Conservation (phyloP, 2,797 vertebrate species). For the Eulemur albifrons region DNA sequence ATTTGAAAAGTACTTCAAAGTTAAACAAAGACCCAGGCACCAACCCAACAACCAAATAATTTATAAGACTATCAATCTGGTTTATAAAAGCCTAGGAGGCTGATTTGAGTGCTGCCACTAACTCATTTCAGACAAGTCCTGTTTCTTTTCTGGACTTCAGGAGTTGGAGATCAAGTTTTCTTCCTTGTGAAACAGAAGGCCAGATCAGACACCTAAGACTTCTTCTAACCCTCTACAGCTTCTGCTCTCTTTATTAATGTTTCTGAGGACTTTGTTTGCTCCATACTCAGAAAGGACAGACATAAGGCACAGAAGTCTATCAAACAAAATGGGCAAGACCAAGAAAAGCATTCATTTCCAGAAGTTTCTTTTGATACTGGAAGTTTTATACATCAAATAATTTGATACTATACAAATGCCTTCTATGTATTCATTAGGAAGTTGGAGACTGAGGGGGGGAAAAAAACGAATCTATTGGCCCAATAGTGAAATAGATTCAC, state of each 20-base stretch:
- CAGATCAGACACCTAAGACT: neutral
- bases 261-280: neutral
- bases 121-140: neutral
- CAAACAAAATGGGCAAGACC: neutral
- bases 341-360: neutral
- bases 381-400: neutral
- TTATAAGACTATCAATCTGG: neutral
- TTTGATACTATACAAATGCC: neutral
- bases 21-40: neutral
- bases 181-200: neutral
- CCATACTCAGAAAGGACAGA: neutral
- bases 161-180: neutral
- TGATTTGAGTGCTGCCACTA: neutral
- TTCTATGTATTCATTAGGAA: neutral
- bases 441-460: neutral
- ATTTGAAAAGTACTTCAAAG: conserved; percentile 27
- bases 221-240: neutral
- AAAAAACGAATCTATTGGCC: neutral
- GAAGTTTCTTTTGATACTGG: neutral
- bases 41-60: neutral
- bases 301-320: neutral
- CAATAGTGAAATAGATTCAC: neutral
- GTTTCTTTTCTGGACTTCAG: neutral
- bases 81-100: neutral
- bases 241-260: neutral